phyloP scores from a whole-genome alignment of 2,888 invertebrate species.

The Cheilosia variabilis region DNA sequence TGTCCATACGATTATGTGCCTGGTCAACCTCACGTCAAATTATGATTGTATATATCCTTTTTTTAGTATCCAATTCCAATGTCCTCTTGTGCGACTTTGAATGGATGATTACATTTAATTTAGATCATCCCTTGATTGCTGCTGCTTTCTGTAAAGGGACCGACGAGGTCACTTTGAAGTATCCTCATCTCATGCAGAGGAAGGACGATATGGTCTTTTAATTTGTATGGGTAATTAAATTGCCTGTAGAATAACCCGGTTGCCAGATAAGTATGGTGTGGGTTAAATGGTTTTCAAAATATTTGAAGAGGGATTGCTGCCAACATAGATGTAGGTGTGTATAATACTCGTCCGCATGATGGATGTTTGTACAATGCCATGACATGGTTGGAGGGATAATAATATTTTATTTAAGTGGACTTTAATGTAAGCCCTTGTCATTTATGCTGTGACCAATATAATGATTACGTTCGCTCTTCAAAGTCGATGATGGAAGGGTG shows the following conservation, averaged over 20 bases:
- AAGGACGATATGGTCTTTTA: conserved; percentile 43
- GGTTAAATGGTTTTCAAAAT: conserved; percentile 59
- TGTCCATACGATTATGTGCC: conserved; percentile 9
- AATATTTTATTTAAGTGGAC: conserved; percentile 38
- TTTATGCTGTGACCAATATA: conserved; percentile 22
- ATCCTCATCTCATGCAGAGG: neutral
- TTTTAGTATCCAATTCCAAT: neutral
- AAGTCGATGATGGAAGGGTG: neutral
- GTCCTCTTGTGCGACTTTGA: conserved; percentile 45
- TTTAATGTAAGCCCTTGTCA: conserved; percentile 10
- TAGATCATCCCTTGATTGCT: conserved; percentile 51
- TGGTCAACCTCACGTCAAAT: conserved; percentile 41
- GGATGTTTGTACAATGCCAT: conserved; percentile 1
- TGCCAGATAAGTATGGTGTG: neutral
- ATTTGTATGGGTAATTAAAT: conserved; percentile 66
- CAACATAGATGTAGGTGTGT: neutral
- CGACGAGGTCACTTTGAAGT: conserved; percentile 33
- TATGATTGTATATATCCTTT: conserved; percentile 16
- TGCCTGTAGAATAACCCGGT: conserved; percentile 28
- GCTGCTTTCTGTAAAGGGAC: conserved; percentile 1
- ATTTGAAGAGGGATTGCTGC: conserved; percentile 31
- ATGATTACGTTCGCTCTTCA: neutral
- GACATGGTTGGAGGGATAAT: conserved; percentile 22
- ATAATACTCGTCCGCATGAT: neutral
- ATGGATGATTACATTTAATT: conserved; percentile 66